Base-by-base conservation (phyloP, 2,888 invertebrate genomes). In the Penaeus monodon region DNA sequence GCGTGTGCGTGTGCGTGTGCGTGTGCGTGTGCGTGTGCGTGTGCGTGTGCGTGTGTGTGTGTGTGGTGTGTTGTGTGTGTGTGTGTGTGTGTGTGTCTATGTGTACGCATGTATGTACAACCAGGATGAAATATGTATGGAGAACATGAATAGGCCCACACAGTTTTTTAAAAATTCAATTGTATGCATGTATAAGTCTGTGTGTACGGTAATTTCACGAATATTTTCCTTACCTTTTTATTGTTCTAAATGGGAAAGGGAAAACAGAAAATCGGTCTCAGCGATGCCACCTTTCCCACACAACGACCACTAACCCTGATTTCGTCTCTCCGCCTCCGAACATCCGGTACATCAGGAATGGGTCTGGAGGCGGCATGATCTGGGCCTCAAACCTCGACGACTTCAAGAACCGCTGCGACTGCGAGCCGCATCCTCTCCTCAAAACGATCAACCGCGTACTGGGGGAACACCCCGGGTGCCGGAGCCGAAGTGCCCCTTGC, bases 371-470 rank as follows among this genome's bases (percentile, higher is more conserved):
- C 87, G 97, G 96, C 29, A 97, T 97, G 97, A 95, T 97, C 74
- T 97, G 97, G 97, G 97, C 97, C 0, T 93, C 97, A 65, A 97
- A 97, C 93, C 94, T 97, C 90, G 97, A 97, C 91, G 97, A 97
- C 92, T 97, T 97, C 92, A 95, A 94, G 6, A 95, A 93, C 86
- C 94, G 95, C 89, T 97, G 97, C 92, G 96, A 96, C 1, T 94
- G 95, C 92, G 97, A 97, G 65, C 94, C 94, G 70, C 96, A 97
- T 93, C 97, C 97, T 0, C 93, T 97, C 8, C 93, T 97, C 89
- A 95, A 95, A 64, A 94, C 95, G n/a, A 95, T 97, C 83, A 95
- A 96, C 90, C 94, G 95, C 90, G 95, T 95, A 7, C 93, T 97
- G n/a, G 33, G 94, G 91, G 27, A 84, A 79, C 78, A 70, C 74